Evolutionary conservation across 2,888 invertebrate species (phyloP).

Genomic region (Chrysolina oricalcia): DNA sequence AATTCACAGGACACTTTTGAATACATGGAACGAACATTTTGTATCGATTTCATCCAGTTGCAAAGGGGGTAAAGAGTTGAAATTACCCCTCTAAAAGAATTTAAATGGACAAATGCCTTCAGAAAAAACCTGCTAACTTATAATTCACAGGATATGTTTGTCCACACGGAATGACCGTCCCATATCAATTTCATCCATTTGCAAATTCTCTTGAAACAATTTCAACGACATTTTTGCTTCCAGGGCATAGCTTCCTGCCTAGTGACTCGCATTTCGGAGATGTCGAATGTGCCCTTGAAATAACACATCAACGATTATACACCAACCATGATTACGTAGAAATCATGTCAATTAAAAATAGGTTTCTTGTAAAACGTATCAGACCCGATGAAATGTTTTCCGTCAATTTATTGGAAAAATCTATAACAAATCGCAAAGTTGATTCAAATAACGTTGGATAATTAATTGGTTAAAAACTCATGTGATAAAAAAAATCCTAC

Average conservation of each 20-base stretch:
- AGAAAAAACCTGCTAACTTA: too few relatives aligned
- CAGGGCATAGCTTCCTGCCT: conserved; percentile 57
- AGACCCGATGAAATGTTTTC: conserved; percentile 46
- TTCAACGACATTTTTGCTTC: conserved; percentile 45
- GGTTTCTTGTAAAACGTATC: conserved; percentile 49
- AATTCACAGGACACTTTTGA: too few relatives aligned
- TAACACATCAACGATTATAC: conserved; percentile 50
- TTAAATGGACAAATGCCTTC: too few relatives aligned
- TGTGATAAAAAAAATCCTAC: too few relatives aligned
- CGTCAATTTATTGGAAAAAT: conserved; percentile 40
- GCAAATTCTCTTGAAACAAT: conserved; percentile 26
- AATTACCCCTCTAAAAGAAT: too few relatives aligned
- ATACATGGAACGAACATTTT: too few relatives aligned
- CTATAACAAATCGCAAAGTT: conserved; percentile 35
- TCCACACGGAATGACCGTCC: too few relatives aligned
- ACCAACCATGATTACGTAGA: conserved; percentile 49
- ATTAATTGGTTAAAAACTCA: conserved; percentile 47
- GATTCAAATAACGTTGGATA: conserved; percentile 35
- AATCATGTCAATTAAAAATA: conserved; percentile 49
- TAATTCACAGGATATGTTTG: too few relatives aligned
- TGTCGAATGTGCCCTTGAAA: conserved; percentile 54
- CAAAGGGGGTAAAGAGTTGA: too few relatives aligned
- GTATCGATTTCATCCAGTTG: too few relatives aligned
- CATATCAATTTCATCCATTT: too few relatives aligned
- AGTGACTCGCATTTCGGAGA: conserved; percentile 56